phyloP scores from a whole-genome alignment of 2,113 vertebrate genomes.

The Prietella phreatophila region DNA sequence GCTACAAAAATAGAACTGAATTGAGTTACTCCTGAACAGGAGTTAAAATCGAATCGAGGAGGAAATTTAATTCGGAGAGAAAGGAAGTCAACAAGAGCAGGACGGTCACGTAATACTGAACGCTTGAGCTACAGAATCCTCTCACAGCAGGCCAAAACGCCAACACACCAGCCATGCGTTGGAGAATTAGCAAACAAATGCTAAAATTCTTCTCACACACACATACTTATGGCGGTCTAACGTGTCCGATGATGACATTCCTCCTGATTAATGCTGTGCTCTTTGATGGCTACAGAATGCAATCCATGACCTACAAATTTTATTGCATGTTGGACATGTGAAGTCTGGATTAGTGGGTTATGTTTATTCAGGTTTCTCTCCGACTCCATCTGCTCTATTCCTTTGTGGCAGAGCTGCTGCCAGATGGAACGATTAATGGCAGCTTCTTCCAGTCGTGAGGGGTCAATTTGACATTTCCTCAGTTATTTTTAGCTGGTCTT shows the following conservation, averaged over 20 bases:
- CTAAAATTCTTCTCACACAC: background rate
- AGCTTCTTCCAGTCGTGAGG: too few relatives aligned
- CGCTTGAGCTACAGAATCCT: conserved; percentile 10
- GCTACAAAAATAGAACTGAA: too few relatives aligned
- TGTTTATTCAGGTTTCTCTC: background rate
- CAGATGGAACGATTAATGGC: background rate
- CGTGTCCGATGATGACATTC: too few relatives aligned
- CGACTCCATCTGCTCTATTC: background rate
- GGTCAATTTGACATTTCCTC: too few relatives aligned
- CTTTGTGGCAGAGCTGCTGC: background rate
- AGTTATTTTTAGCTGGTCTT: too few relatives aligned
- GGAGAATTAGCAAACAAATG: conserved; percentile 9
- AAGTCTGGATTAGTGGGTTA: too few relatives aligned
- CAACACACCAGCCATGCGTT: background rate
- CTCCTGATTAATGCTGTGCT: too few relatives aligned
- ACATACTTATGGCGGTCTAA: too few relatives aligned
- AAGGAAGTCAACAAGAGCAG: background rate
- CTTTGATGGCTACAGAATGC: too few relatives aligned
- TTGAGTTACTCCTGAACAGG: background rate
- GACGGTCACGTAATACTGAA: background rate
- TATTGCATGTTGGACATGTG: too few relatives aligned
- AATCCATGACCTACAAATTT: too few relatives aligned
- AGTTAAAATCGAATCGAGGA: background rate
- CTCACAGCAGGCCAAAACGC: background rate
- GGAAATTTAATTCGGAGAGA: background rate